Evolutionary conservation across 2,888 invertebrate species (phyloP), one percentile per base, ranked within the genome.

Genomic region (Dicranocentrus wangi): DNA sequence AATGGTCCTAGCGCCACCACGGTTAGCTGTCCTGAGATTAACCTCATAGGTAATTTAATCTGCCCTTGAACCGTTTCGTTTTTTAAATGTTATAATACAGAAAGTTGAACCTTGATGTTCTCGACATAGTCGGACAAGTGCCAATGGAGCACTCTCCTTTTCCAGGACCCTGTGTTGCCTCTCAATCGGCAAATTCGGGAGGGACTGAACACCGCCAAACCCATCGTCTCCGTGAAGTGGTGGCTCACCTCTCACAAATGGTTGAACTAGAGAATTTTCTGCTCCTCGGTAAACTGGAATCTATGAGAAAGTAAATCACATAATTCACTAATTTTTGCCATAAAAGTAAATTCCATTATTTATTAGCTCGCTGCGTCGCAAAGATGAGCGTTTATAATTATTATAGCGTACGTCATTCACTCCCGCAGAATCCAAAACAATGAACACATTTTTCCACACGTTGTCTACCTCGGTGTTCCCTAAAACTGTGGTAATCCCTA

Each of bases 391-490:
- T n/a, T n/a, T n/a, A n/a, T n/a, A n/a, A n/a, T 83, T 3, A 86
- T 85, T 1, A 87, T 85, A 42, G 83, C 87, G 25, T 83, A 81
- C 2, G 85, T 86, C 5, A 83, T 85, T 81, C 83, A 32, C 10
- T 51, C 32, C 3, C 15, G 7, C 0, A 47, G 23, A 15, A 66
- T 39, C 25, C 53, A 80, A 17, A 0, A 80, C 53, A 85, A 93
- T 90, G 58, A 93, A 91, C 28, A 94, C 93, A 87, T 95, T 95
- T 19, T 89, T 89, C 28, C 91, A 91, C 0, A 93, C 93, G 87
- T 94, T 92, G 13, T 93, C 91, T 68, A 94, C 89, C 0, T 88
- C 88, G 0, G 94, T 93, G 87, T 95, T 95, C 0, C 95, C 95
- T 85, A 92, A 91, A 0, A 92, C 93, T 69, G 94, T 94, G 0